These are phyloP conservation scores for Semaprochilodus insignis DNA, from an alignment of 2,797 vertebrate species.

Conservation along the genomic window DNA sequence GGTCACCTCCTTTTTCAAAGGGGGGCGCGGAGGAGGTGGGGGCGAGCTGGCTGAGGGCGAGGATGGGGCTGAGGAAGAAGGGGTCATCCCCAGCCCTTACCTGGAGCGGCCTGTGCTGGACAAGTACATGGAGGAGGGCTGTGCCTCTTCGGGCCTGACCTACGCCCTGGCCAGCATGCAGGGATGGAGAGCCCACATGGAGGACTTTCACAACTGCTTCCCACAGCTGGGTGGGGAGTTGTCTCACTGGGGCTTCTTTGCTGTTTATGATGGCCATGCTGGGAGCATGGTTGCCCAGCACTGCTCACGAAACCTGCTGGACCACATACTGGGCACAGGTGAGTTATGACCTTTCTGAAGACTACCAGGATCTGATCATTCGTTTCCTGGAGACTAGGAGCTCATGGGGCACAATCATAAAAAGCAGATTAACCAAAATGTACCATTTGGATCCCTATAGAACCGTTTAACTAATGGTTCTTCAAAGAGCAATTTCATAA, in stretches of 20 bases:
- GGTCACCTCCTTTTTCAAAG: conserved; percentile 83
- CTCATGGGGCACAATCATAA: neutral
- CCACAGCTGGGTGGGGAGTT: conserved; percentile 77
- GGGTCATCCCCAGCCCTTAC: conserved; percentile 76
- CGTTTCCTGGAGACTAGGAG: neutral
- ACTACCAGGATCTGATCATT: neutral
- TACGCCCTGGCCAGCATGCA: conserved; percentile 84
- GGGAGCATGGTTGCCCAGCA: conserved; percentile 80
- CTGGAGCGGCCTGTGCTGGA: conserved; percentile 79
- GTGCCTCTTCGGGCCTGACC: conserved; percentile 71
- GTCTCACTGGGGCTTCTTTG: conserved; percentile 83
- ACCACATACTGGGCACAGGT: conserved; percentile 74
- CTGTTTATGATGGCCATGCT: conserved; percentile 84
- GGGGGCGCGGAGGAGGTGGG: conserved; percentile 73
- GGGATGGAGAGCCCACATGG: conserved; percentile 85
- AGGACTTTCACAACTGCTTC: conserved; percentile 84
- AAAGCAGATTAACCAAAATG: neutral
- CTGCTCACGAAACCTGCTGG: conserved; percentile 81
- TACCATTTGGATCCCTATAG: too few relatives aligned
- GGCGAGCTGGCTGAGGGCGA: conserved; percentile 61
- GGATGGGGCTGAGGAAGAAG: conserved; percentile 69
- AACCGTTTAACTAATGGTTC: neutral
- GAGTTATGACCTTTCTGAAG: conserved; percentile 9
- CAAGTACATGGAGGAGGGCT: conserved; percentile 79
- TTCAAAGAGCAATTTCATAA: neutral